phyloP scores from a whole-genome alignment of 1,140 invertebrate genomes.

The Bombus haemorrhoidalis region DNA sequence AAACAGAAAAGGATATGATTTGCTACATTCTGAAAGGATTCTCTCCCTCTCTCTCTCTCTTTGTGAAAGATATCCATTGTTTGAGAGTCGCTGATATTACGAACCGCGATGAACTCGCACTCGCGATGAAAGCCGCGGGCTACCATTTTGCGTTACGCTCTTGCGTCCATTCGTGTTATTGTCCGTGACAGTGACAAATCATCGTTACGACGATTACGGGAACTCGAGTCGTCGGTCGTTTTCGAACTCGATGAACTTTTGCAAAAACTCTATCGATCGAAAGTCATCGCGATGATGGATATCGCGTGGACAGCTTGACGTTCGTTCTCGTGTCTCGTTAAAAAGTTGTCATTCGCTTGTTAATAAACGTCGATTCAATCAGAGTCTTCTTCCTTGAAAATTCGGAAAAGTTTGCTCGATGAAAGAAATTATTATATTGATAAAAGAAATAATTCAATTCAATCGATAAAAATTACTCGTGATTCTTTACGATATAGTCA shows the following conservation, averaged over 20 bases:
- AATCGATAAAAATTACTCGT: too few species aligned
- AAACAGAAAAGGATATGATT: too few species aligned
- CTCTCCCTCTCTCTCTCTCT: not conserved
- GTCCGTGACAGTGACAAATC: conserved; percentile 11
- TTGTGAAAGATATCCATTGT: not conserved
- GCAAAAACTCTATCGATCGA: not conserved
- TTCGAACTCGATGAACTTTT: not conserved
- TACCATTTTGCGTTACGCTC: conserved; percentile 14
- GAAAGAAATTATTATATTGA: too few species aligned
- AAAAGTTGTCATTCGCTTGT: not conserved
- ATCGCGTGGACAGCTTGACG: not conserved
- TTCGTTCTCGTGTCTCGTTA: not conserved
- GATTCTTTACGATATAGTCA: too few species aligned
- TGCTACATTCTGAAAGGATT: not conserved
- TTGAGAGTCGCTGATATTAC: not conserved
- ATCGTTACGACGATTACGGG: not conserved
- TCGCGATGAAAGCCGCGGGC: conserved; percentile 5
- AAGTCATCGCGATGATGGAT: not conserved
- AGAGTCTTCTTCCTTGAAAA: rapidly evolving
- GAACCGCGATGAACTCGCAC: not conserved
- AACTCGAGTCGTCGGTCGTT: not conserved
- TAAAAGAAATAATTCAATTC: too few species aligned
- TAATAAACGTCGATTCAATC: not conserved
- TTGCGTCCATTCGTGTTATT: not conserved
- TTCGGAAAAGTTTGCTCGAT: too few species aligned